A percentile compares a stretch with the other conserved stretches of the same genome.
Conservation (phyloP, 2,113 vertebrate genomes). For the Pachypanchax playfairii region DNA sequence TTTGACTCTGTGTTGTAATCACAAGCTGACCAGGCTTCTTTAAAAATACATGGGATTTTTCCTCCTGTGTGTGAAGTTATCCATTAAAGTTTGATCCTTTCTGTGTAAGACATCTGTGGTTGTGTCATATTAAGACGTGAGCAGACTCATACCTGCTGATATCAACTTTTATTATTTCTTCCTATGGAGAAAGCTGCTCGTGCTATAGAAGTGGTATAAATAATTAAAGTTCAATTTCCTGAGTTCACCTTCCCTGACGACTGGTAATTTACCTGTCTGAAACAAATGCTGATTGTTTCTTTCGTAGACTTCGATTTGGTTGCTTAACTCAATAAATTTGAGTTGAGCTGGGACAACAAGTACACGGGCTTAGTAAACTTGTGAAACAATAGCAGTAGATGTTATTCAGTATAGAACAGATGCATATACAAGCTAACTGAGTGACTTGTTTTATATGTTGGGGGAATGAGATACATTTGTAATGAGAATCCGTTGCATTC, state of each 20-base stretch:
- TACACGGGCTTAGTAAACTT: neutral
- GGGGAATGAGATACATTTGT: neutral
- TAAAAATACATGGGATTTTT: constrained; percentile 28
- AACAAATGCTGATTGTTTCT: constrained; percentile 19
- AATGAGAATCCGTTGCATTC: constrained; percentile 2
- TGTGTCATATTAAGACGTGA: constrained; percentile 9
- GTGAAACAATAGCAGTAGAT: neutral
- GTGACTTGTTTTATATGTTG: constrained; percentile 3
- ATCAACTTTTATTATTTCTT: constrained; percentile 27
- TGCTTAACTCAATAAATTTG: neutral
- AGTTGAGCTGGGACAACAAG: neutral
- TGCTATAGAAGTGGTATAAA: constrained; percentile 49
- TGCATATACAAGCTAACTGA: constrained; percentile 10
- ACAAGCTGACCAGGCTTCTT: constrained; percentile 12
- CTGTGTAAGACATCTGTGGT: neutral
- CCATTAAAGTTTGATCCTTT: neutral
- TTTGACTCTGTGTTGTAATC: constrained; percentile 9
- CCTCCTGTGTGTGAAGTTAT: constrained; percentile 1
- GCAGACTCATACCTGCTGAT: constrained; percentile 18
- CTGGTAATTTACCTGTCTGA: constrained; percentile 33
- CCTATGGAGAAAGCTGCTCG: constrained; percentile 2
- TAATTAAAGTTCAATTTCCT: constrained; percentile 64
- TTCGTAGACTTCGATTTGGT: neutral
- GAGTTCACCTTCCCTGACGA: constrained; percentile 26
- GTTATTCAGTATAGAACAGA: too few species aligned